These are phyloP conservation scores for Ceyx margarethae DNA, from an alignment of 2,113 vertebrate genomes.

Conservation along the genomic window DNA sequence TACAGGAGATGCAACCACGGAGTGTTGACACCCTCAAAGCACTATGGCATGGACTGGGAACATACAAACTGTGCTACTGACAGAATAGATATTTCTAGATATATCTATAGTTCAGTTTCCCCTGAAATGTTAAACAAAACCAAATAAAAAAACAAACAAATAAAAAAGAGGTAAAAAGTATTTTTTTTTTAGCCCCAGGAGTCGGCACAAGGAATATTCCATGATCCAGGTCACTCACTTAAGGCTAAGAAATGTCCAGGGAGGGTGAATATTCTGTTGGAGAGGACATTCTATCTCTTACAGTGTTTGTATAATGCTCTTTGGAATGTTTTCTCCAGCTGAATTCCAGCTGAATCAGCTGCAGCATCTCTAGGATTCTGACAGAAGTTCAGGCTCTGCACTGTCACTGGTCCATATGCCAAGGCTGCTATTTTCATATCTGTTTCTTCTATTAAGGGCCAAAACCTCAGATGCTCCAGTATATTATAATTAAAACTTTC, in stretches of 20 bases:
- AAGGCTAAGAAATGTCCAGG: neutral
- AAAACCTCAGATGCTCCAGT: neutral
- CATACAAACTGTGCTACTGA: neutral
- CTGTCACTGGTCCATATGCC: neutral
- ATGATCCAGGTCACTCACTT: neutral
- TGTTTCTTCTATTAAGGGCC: neutral
- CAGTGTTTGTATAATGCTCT: neutral
- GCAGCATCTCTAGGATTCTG: neutral
- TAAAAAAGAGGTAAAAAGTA: neutral
- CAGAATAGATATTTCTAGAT: neutral
- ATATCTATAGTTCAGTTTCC: neutral
- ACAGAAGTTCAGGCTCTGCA: neutral
- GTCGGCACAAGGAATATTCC: neutral
- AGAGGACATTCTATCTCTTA: neutral
- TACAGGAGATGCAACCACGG: neutral
- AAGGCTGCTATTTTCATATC: neutral
- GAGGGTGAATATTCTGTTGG: neutral
- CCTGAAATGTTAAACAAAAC: neutral
- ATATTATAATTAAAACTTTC: neutral
- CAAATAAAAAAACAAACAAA: neutral
- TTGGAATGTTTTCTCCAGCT: neutral
- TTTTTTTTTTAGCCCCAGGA: neutral
- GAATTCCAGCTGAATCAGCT: neutral
- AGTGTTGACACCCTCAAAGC: constrained; percentile 61
- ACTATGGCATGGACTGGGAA: constrained; percentile 48